Evolutionary conservation across 2,113 vertebrate genomes (phyloP).

Genomic region (Lepisosteus osseus): DNA sequence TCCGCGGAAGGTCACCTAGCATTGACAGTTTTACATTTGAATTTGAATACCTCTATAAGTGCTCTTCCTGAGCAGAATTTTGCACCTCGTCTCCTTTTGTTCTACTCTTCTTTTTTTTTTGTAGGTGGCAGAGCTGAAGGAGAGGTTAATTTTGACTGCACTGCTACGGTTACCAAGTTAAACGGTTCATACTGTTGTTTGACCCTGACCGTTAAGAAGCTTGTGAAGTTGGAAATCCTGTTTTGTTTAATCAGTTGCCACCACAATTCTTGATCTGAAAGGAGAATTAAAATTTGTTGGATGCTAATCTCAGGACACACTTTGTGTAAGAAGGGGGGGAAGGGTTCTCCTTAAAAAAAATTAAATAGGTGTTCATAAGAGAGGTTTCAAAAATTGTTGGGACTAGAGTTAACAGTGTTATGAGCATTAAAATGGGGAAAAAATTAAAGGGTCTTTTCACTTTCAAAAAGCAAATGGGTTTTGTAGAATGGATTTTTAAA

Average conservation of each 20-base stretch:
- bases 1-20: constrained; percentile 28
- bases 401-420: constrained; percentile 50
- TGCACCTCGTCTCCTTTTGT: not conserved
- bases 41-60: constrained; percentile 16
- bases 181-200: constrained; percentile 49
- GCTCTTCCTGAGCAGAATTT: constrained; percentile 13
- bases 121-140: constrained; percentile 25
- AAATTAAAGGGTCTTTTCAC: too few relatives aligned
- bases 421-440: too few relatives aligned
- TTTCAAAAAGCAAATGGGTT: too few relatives aligned
- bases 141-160: constrained; percentile 36
- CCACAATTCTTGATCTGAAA: constrained; percentile 58
- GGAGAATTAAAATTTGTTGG: constrained; percentile 10
- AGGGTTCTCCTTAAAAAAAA: constrained; percentile 25
- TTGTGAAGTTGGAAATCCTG: constrained; percentile 64
- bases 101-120: constrained; percentile 48
- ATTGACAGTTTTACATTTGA: constrained; percentile 6
- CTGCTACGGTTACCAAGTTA: constrained; percentile 40
- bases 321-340: constrained; percentile 13
- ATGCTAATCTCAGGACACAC: too few relatives aligned
- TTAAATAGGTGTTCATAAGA: constrained; percentile 54
- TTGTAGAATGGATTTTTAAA: too few relatives aligned
- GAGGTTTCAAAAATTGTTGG: constrained; percentile 49
- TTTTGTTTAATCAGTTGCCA: constrained; percentile 56
- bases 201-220: constrained; percentile 66